These are phyloP conservation scores for Microtus pennsylvanicus DNA, from an alignment of 2,113 vertebrate genomes.

Conservation along the genomic window DNA sequence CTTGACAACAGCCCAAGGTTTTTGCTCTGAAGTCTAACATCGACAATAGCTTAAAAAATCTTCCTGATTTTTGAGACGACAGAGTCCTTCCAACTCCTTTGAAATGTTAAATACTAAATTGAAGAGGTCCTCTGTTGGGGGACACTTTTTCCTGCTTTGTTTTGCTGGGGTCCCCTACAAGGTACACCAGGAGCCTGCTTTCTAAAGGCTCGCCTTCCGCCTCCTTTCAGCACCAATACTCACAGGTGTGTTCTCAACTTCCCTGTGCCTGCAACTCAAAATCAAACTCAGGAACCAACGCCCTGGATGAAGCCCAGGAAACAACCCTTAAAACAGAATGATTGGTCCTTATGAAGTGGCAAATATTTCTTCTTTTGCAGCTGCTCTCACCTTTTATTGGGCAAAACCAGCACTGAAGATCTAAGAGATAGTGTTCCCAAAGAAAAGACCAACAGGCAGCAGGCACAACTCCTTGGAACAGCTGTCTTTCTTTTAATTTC, in stretches of 20 bases:
- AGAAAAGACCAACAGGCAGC: neutral
- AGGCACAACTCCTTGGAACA: neutral
- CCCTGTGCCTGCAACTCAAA: slow-evolving; percentile 78
- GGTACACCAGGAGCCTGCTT: slow-evolving; percentile 68
- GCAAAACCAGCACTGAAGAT: slow-evolving; percentile 33
- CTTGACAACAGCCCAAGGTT: slow-evolving; percentile 83
- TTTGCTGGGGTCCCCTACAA: slow-evolving; percentile 62
- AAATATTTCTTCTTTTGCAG: slow-evolving; percentile 33
- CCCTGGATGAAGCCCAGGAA: slow-evolving; percentile 69
- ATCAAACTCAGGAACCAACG: slow-evolving; percentile 76
- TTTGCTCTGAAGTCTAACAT: slow-evolving; percentile 78
- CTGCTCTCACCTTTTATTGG: slow-evolving; percentile 60
- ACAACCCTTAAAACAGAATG: slow-evolving; percentile 54
- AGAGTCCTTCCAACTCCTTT: slow-evolving; percentile 81
- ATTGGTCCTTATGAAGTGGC: slow-evolving; percentile 58
- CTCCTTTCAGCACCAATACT: slow-evolving; percentile 33
- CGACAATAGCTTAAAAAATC: slow-evolving; percentile 83
- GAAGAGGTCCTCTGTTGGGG: slow-evolving; percentile 78
- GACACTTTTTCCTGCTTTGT: slow-evolving; percentile 57
- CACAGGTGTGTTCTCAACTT: slow-evolving; percentile 57
- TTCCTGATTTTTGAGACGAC: slow-evolving; percentile 77
- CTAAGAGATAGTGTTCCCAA: neutral
- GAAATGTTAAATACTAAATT: slow-evolving; percentile 85
- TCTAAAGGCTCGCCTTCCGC: slow-evolving; percentile 31
- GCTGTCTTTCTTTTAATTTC: neutral